Conservation (phyloP, 2,113 vertebrate species). For the Vombatus ursinus region DNA sequence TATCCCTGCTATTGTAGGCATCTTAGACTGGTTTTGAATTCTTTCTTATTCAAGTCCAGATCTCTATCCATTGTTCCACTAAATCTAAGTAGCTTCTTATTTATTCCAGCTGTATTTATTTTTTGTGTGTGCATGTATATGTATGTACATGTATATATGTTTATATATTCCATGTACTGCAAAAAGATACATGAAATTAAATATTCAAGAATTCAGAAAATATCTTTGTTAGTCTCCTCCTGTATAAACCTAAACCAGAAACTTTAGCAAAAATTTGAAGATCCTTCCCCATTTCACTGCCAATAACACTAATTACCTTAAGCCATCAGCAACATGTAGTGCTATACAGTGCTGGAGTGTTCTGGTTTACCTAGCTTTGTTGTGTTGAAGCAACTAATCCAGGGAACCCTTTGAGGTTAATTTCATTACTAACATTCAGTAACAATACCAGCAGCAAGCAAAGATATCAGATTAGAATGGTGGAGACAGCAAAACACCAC, state of each 20-base stretch:
- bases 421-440: slow-evolving; percentile 96
- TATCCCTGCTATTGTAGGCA: neutral
- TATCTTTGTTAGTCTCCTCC: neutral
- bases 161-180: neutral
- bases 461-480: slow-evolving; percentile 93
- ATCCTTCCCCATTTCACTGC: neutral
- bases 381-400: slow-evolving; percentile 92
- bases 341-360: slow-evolving; percentile 96
- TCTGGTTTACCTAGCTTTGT: slow-evolving; percentile 87
- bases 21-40: neutral
- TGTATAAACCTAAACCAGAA: neutral
- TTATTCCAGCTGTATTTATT: no score
- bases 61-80: neutral
- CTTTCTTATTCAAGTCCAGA: neutral
- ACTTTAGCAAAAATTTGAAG: neutral
- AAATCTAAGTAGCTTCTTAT: no score
- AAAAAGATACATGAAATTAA: neutral
- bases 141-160: neutral
- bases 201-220: neutral
- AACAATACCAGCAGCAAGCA: slow-evolving; percentile 91
- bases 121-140: neutral
- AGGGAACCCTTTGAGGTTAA: slow-evolving; percentile 93
- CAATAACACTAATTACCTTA: slow-evolving; percentile 85
- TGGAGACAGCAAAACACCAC: slow-evolving; percentile 92
- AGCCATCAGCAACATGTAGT: slow-evolving; percentile 95